phyloP scores from a whole-genome alignment of 2,888 invertebrate species.

The Diachrysia chrysitis region DNA sequence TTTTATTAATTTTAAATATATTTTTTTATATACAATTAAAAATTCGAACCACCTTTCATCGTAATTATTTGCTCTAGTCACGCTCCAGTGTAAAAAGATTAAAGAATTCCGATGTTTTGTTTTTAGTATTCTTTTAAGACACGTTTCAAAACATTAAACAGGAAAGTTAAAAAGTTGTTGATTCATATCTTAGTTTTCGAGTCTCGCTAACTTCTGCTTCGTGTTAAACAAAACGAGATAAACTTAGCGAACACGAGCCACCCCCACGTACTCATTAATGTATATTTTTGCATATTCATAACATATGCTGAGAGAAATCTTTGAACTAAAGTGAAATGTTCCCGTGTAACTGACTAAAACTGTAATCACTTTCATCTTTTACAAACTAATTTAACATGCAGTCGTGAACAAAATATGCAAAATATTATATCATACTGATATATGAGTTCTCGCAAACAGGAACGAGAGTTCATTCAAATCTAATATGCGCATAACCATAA shows the following conservation, averaged over 20 bases:
- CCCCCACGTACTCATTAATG: conserved; percentile 39
- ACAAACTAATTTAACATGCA: conserved; percentile 38
- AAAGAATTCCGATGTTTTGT: no score
- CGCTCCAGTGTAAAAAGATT: not conserved
- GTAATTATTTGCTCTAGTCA: not conserved
- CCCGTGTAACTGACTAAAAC: conserved; percentile 25
- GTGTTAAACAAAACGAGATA: conserved; percentile 58
- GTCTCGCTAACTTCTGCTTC: conserved; percentile 43
- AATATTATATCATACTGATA: conserved; percentile 27
- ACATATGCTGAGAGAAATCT: conserved; percentile 55
- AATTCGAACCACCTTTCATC: not conserved
- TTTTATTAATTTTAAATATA: no score
- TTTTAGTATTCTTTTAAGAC: conserved; percentile 1
- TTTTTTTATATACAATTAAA: not conserved
- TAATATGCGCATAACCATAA: conserved; percentile 35
- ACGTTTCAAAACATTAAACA: conserved; percentile 31
- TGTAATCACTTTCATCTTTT: conserved; percentile 54
- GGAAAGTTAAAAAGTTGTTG: conserved; percentile 48
- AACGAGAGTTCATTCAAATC: conserved; percentile 25
- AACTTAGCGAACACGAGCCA: conserved; percentile 49
- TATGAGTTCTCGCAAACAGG: conserved; percentile 33
- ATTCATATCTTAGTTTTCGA: conserved; percentile 46
- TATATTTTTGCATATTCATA: conserved; percentile 60
- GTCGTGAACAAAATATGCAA: conserved; percentile 32
- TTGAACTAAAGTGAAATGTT: conserved; percentile 47